These are phyloP conservation scores for Thelaira solivaga DNA, from an alignment of 2,888 invertebrate genomes.

Conservation along the genomic window DNA sequence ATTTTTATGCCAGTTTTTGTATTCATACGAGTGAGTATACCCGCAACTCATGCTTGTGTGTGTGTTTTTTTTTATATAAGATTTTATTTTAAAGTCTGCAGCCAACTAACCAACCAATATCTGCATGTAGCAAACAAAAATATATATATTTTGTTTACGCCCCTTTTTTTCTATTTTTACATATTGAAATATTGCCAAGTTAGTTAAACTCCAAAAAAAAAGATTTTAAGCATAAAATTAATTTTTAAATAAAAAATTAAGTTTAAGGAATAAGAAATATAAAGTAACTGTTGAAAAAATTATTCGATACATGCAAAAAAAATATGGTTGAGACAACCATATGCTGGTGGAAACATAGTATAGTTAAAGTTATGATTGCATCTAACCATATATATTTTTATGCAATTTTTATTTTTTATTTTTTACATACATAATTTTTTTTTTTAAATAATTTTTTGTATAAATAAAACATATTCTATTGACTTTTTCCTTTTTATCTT, in stretches of 20 bases:
- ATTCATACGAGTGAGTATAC: neutral
- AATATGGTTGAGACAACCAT: too few species aligned
- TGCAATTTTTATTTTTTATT: too few species aligned
- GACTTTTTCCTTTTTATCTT: too few species aligned
- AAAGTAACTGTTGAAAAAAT: too few species aligned
- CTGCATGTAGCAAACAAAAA: conserved; percentile 32
- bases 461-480: too few species aligned
- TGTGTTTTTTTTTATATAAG: neutral
- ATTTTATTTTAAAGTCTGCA: conserved; percentile 29
- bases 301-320: too few species aligned
- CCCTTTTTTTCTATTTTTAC: conserved; percentile 38
- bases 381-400: too few species aligned
- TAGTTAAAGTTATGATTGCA: too few species aligned
- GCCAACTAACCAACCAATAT: conserved; percentile 3
- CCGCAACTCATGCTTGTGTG: neutral
- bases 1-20: neutral
- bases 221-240: conserved; percentile 21
- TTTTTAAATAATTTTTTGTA: too few species aligned
- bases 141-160: conserved; percentile 46
- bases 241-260: neutral
- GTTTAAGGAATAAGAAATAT: neutral
- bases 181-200: conserved; percentile 55
- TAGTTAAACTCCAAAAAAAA: conserved; percentile 16
- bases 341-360: too few species aligned
- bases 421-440: too few species aligned